Percentiles rank a stretch among this genome's conserved stretches.
These are phyloP conservation scores for Micrasema longulum DNA, from an alignment of 1,140 invertebrate genomes.

Conservation along the genomic window DNA sequence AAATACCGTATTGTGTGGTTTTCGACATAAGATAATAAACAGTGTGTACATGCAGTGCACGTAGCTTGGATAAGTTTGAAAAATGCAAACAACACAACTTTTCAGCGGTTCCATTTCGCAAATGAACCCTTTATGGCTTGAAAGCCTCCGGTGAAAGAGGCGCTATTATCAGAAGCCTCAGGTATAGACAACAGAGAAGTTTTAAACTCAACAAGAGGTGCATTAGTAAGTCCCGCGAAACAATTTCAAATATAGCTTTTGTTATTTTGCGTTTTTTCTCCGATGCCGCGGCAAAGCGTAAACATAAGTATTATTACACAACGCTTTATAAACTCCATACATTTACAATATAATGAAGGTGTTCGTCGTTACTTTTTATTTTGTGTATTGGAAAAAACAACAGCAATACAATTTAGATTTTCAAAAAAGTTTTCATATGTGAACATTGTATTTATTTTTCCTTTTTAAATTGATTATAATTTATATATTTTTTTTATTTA, in stretches of 20 bases:
- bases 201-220: slow-evolving; percentile 40
- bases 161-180: slow-evolving; percentile 35
- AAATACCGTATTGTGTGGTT: too few relatives aligned
- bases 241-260: slow-evolving; percentile 28
- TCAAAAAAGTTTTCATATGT: too few relatives aligned
- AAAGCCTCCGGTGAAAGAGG: slow-evolving; percentile 30
- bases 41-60: slow-evolving; percentile 3
- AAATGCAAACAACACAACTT: slow-evolving; percentile 46
- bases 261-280: slow-evolving; percentile 5
- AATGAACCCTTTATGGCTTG: slow-evolving; percentile 49
- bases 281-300: background rate
- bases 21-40: background rate
- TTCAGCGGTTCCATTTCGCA: slow-evolving; percentile 51
- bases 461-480: too few relatives aligned
- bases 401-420: too few relatives aligned
- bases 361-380: too few relatives aligned
- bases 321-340: background rate
- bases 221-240: slow-evolving; percentile 40
- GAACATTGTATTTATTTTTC: too few relatives aligned
- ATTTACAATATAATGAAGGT: too few relatives aligned
- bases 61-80: slow-evolving; percentile 22
- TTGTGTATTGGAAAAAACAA: too few relatives aligned
- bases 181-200: slow-evolving; percentile 43
- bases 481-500: too few relatives aligned
- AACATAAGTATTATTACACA: too few relatives aligned